Percentiles rank a stretch among this genome's conserved stretches.
These are phyloP conservation scores for Cynopterus sphinx DNA, from an alignment of 2,797 vertebrate species.

Conservation along the genomic window DNA sequence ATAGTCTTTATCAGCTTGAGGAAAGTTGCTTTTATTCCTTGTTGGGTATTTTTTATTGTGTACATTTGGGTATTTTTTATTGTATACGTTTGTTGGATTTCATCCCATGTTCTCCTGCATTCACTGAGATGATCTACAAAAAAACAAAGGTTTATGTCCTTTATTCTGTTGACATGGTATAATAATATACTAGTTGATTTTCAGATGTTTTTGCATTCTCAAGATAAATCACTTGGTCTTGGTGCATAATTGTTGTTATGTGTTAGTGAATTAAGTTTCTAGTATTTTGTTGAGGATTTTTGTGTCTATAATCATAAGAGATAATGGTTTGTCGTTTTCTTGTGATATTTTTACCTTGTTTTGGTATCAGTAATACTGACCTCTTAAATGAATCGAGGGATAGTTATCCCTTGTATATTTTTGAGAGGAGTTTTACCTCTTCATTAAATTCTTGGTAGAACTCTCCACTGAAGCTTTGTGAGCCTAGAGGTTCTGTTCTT, in stretches of 20 bases:
- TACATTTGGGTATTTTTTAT: neutral
- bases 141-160: neutral
- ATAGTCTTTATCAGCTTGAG: neutral
- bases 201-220: neutral
- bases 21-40: neutral
- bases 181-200: constrained; percentile 15
- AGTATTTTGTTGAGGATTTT: constrained; percentile 9
- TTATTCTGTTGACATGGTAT: neutral
- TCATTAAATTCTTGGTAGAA: constrained; percentile 13
- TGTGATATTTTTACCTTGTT: neutral
- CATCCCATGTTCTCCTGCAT: neutral
- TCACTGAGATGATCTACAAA: constrained; percentile 14
- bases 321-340: neutral
- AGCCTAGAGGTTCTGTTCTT: neutral
- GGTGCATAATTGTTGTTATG: neutral
- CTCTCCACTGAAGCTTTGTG: neutral
- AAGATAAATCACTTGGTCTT: neutral
- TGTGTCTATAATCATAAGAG: neutral
- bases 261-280: neutral
- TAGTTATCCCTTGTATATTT: neutral
- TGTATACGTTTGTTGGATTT: neutral
- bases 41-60: neutral
- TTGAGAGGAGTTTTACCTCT: constrained; percentile 2
- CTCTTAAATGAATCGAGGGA: neutral
- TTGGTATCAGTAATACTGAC: neutral